Base-by-base conservation (phyloP, 2,797 vertebrate genomes). In the Manis pentadactyla region DNA sequence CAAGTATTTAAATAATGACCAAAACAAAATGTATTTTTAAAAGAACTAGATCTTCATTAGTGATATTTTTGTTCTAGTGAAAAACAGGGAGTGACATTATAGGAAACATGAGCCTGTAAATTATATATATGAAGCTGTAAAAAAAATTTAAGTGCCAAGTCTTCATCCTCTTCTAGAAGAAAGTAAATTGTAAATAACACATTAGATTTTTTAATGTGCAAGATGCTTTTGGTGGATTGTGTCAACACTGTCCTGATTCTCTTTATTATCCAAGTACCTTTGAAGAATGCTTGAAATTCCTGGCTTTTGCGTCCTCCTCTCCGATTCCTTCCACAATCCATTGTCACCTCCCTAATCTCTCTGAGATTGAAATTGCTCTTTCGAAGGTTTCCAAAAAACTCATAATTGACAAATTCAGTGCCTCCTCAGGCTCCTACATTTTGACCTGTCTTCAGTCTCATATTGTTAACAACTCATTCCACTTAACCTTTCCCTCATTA, bases 11-110 rank as follows among this genome's bases (percentile, higher is more conserved):
- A 92, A 68, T 69, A 85, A 68, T 64, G 51, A 92, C 29, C 42
- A 71, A 95, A 92, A 59, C 6, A 59, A 39, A 83, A 82, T 59
- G 9, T 78, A 61, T 83, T 92, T 89, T 92, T 31, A 53, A 96
- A 90, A 89, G 81, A 53, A 74, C 29, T 82, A 55, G 79, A 37
- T 73, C 34, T 90, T 93, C 25, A 51, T 64, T 89, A 75, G 27
- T 73, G 29, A 78, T 64, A 64, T 71, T 93, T 86, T 46, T 79
- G 31, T 86, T 91, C 39, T 77, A 74, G 63, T 90, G 46, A 49
- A 94, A 90, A 90, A 85, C 39, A 85, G 15, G 89, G 77, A 49
- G 12, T 91, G 77, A 49, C 19, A 55, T 64, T 77, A 77, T 29
- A 57, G 73, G 97, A 95, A 97, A 73, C 14, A 34, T 49, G 31